These are phyloP conservation scores for Oncorhynchus clarkii DNA, from an alignment of 2,113 vertebrate species.

Conservation along the genomic window DNA sequence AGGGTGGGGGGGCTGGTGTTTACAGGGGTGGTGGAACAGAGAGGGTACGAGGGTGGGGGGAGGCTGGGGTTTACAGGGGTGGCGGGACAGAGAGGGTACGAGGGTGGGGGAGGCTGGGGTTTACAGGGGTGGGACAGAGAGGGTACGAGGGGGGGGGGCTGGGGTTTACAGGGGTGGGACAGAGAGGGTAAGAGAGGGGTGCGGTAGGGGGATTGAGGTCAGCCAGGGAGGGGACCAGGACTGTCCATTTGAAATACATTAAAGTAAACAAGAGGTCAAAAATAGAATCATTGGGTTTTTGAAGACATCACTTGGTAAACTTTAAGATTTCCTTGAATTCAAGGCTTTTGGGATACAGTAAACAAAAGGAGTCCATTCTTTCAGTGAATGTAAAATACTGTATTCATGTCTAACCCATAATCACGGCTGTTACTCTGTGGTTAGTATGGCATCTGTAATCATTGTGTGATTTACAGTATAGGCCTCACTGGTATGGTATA, in stretches of 20 bases:
- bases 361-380: not conserved
- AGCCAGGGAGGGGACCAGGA: conserved; percentile 60
- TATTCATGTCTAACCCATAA: not conserved
- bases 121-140: conserved; percentile 48
- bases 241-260: conserved; percentile 62
- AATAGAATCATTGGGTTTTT: conserved; percentile 69
- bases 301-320: conserved; percentile 45
- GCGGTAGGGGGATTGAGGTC: conserved; percentile 47
- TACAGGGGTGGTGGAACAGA: no score
- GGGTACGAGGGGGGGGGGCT: not conserved
- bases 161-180: conserved; percentile 18
- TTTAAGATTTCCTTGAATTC: conserved; percentile 47
- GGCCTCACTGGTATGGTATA: no score
- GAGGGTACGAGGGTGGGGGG: no score
- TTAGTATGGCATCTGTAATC: no score
- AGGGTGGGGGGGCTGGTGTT: fast-evolving
- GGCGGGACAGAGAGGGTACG: not conserved
- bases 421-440: not conserved
- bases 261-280: conserved; percentile 73
- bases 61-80: no score
- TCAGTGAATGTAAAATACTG: not conserved
- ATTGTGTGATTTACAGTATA: no score
- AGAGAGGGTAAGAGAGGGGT: conserved; percentile 49
- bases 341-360: conserved; percentile 3
- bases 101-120: conserved; percentile 15